These are phyloP conservation scores for Erpornis zantholeuca DNA, from an alignment of 2,113 vertebrate genomes.

Conservation along the genomic window DNA sequence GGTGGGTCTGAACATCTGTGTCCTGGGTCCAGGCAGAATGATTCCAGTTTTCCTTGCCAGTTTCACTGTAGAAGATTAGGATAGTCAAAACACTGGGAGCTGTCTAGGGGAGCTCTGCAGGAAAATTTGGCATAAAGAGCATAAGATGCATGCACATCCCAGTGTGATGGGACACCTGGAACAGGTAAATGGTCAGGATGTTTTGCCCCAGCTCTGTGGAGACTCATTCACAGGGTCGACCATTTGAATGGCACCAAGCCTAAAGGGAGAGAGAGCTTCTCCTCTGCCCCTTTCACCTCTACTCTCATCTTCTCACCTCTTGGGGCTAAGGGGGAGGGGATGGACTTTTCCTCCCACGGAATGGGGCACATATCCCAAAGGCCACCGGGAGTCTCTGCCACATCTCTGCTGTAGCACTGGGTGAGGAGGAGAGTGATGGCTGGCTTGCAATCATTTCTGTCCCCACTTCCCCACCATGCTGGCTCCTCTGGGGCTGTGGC, in stretches of 20 bases:
- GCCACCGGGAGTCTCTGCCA: neutral
- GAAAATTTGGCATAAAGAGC: neutral
- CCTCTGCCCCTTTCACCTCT: neutral
- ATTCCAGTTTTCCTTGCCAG: neutral
- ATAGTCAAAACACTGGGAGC: neutral
- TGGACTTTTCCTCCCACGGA: neutral
- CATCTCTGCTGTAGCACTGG: fast-evolving
- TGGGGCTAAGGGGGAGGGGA: neutral
- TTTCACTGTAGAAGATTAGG: neutral
- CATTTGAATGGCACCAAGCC: neutral
- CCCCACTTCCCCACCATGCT: fast-evolving
- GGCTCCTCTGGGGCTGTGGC: neutral
- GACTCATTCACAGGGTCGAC: neutral
- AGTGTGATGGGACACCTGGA: neutral
- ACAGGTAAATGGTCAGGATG: neutral
- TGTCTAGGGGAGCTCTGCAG: neutral
- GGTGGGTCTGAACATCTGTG: fast-evolving
- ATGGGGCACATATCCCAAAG: neutral
- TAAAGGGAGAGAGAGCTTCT: neutral
- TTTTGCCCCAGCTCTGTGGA: neutral
- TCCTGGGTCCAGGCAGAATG: neutral
- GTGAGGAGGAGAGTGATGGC: fast-evolving
- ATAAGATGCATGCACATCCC: neutral
- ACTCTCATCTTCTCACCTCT: neutral
- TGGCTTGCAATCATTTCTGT: neutral